Evolutionary conservation across 2,113 vertebrate species (phyloP), one percentile per base, ranked within the genome.

Genomic region (Nesoenas mayeri): DNA sequence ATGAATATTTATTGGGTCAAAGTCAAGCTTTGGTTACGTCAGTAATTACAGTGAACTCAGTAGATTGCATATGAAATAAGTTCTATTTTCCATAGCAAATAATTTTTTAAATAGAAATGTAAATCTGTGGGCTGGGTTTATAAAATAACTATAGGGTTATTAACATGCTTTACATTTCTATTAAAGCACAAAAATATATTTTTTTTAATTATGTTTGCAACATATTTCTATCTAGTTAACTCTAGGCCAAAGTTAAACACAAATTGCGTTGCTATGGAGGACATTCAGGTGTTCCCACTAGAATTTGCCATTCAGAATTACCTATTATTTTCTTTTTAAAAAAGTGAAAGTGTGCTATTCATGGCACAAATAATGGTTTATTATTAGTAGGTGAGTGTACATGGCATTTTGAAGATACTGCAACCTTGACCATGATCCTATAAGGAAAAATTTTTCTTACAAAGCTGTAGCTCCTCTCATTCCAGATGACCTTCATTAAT

Each of bases 371-470:
- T 26, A 85, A 12, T 16, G 3, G 3, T 74, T 57, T 64, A 47
- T 69, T 80, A 44, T 57, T 80, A 51, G 8, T 22, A 51, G 5
- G 6, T 73, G 62, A 15, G 7, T 31, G 15, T n/a, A 67, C 13
- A 18, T 51, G 14, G 16, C 42, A 36, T 20, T 50, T 11, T 64
- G 28, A 72, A 64, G 28, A 42, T 24, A 29, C 22, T 21, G 15
- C 25, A 40, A 17, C 12, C 54, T 65, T 53, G 6, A 53, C 11
- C 0, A 0, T 21, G 26, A 10, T 32, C 6, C 50, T 70, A 29
- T 21, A 74, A 73, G 65, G 20, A 36, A 70, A 16, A 22, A 36
- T 51, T 78, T 40, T 25, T 47, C 19, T 58, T 21, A 28, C 14
- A 47, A 6, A 64, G 12, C 15, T 56, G 21, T 8, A 71, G 13